Conservation (phyloP, 2,113 vertebrate genomes). For the Piaya cayana region DNA sequence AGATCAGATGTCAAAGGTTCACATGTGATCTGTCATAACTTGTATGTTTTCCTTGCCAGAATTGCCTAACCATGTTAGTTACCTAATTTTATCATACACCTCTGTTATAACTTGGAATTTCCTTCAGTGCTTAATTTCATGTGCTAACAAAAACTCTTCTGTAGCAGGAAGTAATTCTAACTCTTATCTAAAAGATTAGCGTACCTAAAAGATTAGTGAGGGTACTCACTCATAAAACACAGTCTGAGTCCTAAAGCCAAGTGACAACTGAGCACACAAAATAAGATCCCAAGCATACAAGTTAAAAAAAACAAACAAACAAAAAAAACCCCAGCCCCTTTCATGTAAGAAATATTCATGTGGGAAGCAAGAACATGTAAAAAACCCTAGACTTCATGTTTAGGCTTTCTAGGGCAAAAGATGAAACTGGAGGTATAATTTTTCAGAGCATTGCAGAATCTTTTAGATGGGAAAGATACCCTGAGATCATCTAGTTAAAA, state of each 20-base stretch:
- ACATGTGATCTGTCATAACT: neutral
- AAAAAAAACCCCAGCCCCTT: neutral
- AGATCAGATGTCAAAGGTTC: neutral
- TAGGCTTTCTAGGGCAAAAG: neutral
- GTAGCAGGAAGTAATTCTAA: neutral
- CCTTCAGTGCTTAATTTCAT: neutral
- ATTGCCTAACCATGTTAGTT: neutral
- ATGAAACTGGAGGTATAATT: neutral
- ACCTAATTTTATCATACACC: neutral
- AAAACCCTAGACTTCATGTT: neutral
- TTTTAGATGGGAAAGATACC: neutral
- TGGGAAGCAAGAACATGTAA: neutral
- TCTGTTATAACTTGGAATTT: neutral
- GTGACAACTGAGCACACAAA: neutral
- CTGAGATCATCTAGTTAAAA: neutral
- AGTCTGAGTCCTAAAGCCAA: neutral
- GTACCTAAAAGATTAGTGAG: neutral
- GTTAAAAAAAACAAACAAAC: too few relatives aligned
- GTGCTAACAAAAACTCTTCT: neutral
- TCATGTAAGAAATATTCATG: neutral
- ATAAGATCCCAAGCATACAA: neutral
- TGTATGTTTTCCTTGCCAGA: neutral
- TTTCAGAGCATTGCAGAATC: neutral
- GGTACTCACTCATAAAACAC: neutral
- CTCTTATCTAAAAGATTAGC: neutral